Percentiles rank a stretch among this genome's conserved stretches.
Evolutionary conservation across 2,888 invertebrate species (phyloP).

Genomic region (Sinelater perroti): DNA sequence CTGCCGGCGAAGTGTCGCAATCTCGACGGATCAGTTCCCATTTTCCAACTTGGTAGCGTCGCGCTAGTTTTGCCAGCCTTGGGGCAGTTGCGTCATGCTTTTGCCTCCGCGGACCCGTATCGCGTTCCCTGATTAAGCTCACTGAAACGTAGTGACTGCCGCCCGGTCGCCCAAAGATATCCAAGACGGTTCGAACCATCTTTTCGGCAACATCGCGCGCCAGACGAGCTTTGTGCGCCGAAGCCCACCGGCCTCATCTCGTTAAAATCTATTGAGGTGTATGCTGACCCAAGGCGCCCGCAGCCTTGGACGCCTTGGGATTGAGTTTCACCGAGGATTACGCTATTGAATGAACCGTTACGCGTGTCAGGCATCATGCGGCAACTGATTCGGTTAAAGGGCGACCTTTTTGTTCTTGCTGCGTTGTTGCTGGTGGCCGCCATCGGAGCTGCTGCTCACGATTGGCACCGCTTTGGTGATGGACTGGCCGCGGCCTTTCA

Average conservation of each 20-base stretch:
- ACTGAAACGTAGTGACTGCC: conserved; percentile 2
- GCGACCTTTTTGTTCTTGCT: no score
- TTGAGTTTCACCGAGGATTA: conserved; percentile 23
- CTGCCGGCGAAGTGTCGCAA: no score
- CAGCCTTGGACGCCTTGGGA: conserved; percentile 18
- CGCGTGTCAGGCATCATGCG: neutral
- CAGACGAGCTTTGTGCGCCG: conserved; percentile 23
- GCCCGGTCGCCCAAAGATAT: no score
- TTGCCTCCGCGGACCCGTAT: neutral
- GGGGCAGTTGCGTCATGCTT: conserved; percentile 5
- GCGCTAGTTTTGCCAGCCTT: conserved; percentile 2
- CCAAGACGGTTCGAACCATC: no score
- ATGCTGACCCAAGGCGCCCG: conserved; percentile 26
- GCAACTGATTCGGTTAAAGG: conserved; percentile 11
- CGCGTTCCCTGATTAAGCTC: conserved; percentile 2
- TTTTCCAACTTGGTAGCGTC: neutral
- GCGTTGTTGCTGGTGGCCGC: no score
- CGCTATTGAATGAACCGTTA: conserved; percentile 14
- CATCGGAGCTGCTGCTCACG: no score
- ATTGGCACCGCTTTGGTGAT: no score
- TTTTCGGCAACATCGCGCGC: conserved; percentile 4
- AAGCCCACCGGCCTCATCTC: conserved; percentile 21
- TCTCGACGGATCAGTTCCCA: neutral
- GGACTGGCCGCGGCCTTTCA: no score
- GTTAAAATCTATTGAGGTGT: conserved; percentile 28